These are phyloP conservation scores for Chiloscyllium plagiosum DNA, from an alignment of 2,113 vertebrate genomes.

Conservation along the genomic window DNA sequence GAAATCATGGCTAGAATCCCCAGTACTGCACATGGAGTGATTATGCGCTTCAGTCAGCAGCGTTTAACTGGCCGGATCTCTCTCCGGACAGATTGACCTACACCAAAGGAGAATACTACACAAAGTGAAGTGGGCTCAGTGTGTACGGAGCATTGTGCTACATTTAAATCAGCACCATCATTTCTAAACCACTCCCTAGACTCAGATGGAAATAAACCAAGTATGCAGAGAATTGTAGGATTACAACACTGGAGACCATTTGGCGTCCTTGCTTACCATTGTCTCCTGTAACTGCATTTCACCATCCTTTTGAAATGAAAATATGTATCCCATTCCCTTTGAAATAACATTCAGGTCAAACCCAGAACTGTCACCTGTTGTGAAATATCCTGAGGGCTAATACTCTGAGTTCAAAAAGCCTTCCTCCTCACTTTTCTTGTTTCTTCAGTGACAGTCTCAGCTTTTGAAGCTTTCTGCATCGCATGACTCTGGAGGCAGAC, in stretches of 20 bases:
- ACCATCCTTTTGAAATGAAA: no score
- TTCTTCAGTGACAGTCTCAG: not conserved
- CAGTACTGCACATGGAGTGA: not conserved
- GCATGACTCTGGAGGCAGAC: not conserved
- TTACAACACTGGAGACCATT: not conserved
- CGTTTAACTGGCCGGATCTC: not conserved
- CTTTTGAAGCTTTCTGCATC: not conserved
- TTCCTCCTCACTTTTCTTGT: not conserved
- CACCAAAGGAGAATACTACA: not conserved
- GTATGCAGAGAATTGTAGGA: not conserved
- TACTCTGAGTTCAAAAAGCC: not conserved
- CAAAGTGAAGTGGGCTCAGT: not conserved
- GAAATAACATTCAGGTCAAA: not conserved
- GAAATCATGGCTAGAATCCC: not conserved
- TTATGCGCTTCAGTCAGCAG: not conserved
- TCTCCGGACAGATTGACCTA: not conserved
- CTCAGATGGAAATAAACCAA: not conserved
- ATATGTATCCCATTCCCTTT: not conserved
- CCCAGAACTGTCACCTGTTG: not conserved
- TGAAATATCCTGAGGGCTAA: not conserved
- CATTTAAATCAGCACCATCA: not conserved
- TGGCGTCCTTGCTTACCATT: not conserved
- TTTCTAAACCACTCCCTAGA: not conserved
- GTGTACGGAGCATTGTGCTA: not conserved
- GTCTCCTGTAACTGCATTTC: not conserved